Evolutionary conservation across 2,797 vertebrate species (phyloP).

Genomic region (Semaprochilodus insignis): DNA sequence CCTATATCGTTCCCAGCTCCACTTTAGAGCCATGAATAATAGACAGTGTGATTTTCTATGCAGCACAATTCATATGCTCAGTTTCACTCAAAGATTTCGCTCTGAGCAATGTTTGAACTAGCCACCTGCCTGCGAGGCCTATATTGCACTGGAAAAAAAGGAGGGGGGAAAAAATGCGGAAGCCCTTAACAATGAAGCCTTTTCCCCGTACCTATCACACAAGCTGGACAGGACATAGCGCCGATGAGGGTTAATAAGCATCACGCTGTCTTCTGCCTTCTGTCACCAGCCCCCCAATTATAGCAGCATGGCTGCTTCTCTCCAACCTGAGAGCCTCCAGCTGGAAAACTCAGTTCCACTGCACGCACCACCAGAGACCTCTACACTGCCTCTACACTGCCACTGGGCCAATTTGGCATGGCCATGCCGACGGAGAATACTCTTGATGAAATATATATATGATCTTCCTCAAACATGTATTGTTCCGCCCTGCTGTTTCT

Average conservation of each 20-base stretch:
- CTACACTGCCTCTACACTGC: conserved; percentile 44
- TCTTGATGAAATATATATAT: conserved; percentile 85
- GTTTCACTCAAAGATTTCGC: conserved; percentile 77
- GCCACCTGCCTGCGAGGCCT: conserved; percentile 66
- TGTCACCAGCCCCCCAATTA: conserved; percentile 83
- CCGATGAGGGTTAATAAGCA: conserved; percentile 80
- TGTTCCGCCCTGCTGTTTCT: conserved; percentile 78
- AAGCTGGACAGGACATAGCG: conserved; percentile 72
- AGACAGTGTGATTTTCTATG: conserved; percentile 71
- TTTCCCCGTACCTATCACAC: conserved; percentile 74
- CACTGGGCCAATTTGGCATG: conserved; percentile 79
- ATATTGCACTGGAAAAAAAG: conserved; percentile 42
- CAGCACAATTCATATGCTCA: conserved; percentile 78
- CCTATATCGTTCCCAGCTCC: conserved; percentile 48
- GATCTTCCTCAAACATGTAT: conserved; percentile 83
- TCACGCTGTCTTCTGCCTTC: conserved; percentile 73
- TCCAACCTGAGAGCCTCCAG: conserved; percentile 77
- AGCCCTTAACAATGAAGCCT: conserved; percentile 71
- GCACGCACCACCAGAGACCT: conserved; percentile 79
- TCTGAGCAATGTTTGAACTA: conserved; percentile 72
- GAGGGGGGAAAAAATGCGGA: not conserved
- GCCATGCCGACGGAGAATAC: conserved; percentile 78
- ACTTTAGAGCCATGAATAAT: conserved; percentile 77
- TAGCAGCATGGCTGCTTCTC: conserved; percentile 77
- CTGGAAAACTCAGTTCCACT: conserved; percentile 81